Conservation (phyloP, 1,140 invertebrate species). For the Drepana arcuata region DNA sequence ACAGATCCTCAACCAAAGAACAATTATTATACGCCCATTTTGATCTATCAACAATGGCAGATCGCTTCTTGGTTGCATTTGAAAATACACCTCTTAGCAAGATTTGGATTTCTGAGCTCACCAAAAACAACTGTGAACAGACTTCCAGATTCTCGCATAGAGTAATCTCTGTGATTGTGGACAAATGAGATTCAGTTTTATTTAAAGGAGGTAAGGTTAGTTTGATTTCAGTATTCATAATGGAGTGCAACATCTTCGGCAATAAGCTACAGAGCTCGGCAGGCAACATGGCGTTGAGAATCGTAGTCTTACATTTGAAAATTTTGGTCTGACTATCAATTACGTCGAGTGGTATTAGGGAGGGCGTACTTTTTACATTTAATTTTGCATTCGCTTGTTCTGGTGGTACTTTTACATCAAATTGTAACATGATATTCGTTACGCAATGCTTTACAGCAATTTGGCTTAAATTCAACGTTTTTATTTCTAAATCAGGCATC, state of each 20-base stretch:
- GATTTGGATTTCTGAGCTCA: too few species aligned
- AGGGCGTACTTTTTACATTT: constrained; percentile 9
- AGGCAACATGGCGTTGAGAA: constrained; percentile 41
- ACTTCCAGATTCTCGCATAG: constrained; percentile 5
- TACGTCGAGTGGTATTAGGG: constrained; percentile 23
- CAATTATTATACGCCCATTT: neutral
- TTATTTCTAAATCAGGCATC: constrained; percentile 32
- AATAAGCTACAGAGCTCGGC: constrained; percentile 49
- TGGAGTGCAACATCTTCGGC: constrained; percentile 34
- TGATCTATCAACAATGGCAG: neutral
- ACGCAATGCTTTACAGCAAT: constrained; percentile 42
- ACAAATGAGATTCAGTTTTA: constrained; percentile 16
- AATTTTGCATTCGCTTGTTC: constrained; percentile 7
- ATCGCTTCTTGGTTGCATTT: neutral
- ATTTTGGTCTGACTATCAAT: constrained; percentile 30
- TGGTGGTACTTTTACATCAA: constrained; percentile 36
- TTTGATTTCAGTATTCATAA: constrained; percentile 16
- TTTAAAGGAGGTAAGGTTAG: constrained; percentile 4
- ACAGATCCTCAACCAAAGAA: neutral
- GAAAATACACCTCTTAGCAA: constrained; percentile 3
- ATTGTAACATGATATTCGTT: constrained; percentile 44
- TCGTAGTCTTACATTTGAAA: constrained; percentile 42
- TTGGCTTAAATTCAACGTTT: constrained; percentile 37
- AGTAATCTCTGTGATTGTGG: constrained; percentile 22
- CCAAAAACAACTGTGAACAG: too few species aligned